Base-by-base conservation (phyloP, 2,888 invertebrate genomes). In the Sminthurinus aureus region DNA sequence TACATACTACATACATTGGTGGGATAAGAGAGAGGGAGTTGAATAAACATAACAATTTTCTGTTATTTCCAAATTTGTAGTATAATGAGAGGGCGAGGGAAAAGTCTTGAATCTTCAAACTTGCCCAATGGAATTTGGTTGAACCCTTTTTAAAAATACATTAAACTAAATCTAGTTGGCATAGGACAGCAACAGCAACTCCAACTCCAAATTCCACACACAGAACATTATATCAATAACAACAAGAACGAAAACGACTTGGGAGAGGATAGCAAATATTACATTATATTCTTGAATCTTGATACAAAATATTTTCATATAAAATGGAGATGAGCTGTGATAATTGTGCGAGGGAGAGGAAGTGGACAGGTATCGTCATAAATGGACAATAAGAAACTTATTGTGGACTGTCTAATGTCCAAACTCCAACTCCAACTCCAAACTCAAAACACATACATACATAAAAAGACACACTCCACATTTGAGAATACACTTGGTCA, bases 341-440 rank as follows among this genome's bases (percentile, higher is more conserved):
- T 75, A 51, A 75, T 75, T 75, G 71, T 77, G 82, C 58, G 77
- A 67, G 71, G 77, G 67, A 78, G 78, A 52, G 67, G 80, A 69
- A 79, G 71, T 77, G 22, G 82, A 83, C 83, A 78, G 71, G 24
- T 58, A 83, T 71, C 73, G 80, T 85, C 85, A 67, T 73, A 85
- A 85, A 85, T 81, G 85, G 85, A 83, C 85, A 85, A 85, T 83
- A 83, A 83, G 85, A 83, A 85, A 85, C 81, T 78, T 81, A 80
- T 85, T 85, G 85, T 83, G 58, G 13, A 58, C 58, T 58, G 15
- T 18, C 1, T 0, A 58, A 3, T 26, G 26, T 50, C 75, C 38
- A 75, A 22, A 75, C 74, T 18, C 11, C 9, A 26, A 20, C 52
- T 52, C 13, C 8, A 52, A 52, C 52, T 52, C 52, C 52, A 52